Evolutionary conservation across 2,797 vertebrate species (phyloP).

Genomic region (Pteropus rufus): DNA sequence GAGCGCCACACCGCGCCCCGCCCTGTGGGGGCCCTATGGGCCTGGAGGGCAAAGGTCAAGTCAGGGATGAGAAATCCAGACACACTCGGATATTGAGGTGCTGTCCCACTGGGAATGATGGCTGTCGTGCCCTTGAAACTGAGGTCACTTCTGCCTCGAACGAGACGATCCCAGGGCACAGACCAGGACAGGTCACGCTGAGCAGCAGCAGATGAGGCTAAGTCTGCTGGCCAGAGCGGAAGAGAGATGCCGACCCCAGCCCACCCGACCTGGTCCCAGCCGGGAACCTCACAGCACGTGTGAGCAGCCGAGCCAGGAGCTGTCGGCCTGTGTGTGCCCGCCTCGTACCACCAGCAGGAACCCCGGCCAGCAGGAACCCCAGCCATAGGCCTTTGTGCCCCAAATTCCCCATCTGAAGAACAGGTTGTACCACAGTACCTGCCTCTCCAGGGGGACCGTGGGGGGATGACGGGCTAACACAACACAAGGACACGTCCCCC

Average conservation of each 20-base stretch:
- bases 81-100: background rate
- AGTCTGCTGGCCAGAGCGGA: accelerated
- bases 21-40: background rate
- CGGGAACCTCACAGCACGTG: accelerated
- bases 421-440: accelerated
- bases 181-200: accelerated
- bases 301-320: background rate
- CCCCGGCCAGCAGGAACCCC: too few relatives aligned
- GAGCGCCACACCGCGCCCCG: accelerated
- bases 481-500: accelerated
- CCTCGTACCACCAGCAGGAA: background rate
- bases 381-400: background rate
- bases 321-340: accelerated
- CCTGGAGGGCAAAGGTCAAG: background rate
- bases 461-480: background rate
- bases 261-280: accelerated
- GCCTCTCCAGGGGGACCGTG: accelerated
- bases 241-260: background rate
- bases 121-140: background rate
- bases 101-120: accelerated
- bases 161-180: background rate
- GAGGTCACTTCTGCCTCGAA: background rate
- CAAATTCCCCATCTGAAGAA: background rate
- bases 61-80: background rate
- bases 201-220: background rate